Evolutionary conservation across 2,888 invertebrate genomes (phyloP).

Genomic region (Coremacera marginata): DNA sequence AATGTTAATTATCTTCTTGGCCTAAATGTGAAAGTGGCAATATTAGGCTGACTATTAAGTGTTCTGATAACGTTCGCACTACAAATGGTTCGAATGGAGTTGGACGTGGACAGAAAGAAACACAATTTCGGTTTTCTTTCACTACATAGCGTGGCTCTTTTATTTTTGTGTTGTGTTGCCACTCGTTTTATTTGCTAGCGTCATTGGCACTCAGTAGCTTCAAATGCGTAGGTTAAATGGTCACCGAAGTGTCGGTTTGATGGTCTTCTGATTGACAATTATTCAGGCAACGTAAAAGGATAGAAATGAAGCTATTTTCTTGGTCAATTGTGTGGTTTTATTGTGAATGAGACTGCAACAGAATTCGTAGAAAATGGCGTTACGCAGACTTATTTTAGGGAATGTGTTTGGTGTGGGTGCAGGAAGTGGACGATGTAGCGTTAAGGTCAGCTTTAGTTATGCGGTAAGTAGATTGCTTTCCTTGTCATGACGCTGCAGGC

Average conservation of each 20-base stretch:
- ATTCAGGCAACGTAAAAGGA: constrained; percentile 1
- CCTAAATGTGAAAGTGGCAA: constrained; percentile 40
- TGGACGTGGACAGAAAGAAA: not conserved
- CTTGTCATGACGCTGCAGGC: no score
- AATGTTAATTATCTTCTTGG: constrained; percentile 45
- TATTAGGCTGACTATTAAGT: constrained; percentile 39
- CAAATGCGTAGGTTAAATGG: not conserved
- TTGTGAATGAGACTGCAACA: not conserved
- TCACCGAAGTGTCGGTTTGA: constrained; percentile 17
- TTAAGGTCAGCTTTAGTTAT: no score
- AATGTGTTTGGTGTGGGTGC: no score
- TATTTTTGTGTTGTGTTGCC: not conserved
- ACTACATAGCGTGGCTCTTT: not conserved
- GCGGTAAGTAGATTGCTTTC: no score
- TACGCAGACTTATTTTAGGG: no score
- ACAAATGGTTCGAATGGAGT: not conserved
- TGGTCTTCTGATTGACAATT: constrained; percentile 9
- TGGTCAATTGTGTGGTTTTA: not conserved
- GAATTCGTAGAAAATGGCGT: no score
- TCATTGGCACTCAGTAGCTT: not conserved
- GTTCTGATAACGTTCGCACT: constrained; percentile 19
- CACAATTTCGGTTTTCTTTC: not conserved
- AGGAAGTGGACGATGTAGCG: no score
- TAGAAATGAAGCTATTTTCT: not conserved
- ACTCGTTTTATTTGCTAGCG: not conserved